These are phyloP conservation scores for Podocnemis expansa DNA, from an alignment of 2,113 vertebrate genomes.

Conservation along the genomic window DNA sequence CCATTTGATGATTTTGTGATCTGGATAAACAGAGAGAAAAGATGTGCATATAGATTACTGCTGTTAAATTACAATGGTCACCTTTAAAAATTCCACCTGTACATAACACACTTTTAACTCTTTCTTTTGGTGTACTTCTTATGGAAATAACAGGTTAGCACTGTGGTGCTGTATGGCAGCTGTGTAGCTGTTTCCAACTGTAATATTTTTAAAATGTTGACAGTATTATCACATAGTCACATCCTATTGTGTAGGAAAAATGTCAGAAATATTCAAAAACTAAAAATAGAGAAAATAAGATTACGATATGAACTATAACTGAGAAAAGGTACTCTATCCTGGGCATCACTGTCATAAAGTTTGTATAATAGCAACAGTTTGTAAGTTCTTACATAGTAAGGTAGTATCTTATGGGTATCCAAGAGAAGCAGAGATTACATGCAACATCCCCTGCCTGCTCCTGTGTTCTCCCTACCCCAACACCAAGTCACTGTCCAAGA, in stretches of 20 bases:
- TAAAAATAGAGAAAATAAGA: neutral
- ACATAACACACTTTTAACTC: neutral
- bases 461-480: neutral
- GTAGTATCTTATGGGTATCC: neutral
- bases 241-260: neutral
- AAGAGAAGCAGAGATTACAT: neutral
- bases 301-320: neutral
- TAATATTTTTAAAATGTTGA: neutral
- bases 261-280: neutral
- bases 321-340: neutral
- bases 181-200: neutral
- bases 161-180: neutral
- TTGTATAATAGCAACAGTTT: neutral
- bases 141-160: neutral
- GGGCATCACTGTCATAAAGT: neutral
- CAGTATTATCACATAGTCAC: neutral
- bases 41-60: neutral
- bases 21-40: neutral
- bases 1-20: neutral
- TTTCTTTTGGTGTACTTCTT: neutral
- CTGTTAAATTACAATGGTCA: neutral
- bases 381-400: neutral
- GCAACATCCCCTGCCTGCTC: neutral
- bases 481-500: neutral
- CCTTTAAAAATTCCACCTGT: neutral